Conservation (phyloP, 2,113 vertebrate species). For the Capricornis sumatraensis region DNA sequence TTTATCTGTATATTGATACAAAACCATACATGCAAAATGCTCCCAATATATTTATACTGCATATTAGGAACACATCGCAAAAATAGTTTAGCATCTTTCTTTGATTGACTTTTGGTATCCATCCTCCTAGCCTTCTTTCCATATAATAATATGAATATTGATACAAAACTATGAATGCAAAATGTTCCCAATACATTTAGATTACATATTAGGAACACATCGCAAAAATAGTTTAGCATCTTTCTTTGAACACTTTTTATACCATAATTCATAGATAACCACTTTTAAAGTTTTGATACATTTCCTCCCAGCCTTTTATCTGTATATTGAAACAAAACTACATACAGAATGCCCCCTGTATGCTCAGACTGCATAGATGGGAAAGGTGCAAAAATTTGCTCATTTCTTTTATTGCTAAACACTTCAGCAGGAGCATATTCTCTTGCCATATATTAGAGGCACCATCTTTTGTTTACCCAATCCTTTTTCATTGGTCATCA, state of each 20-base stretch:
- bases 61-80: constrained; percentile 73
- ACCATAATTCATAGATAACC: background rate
- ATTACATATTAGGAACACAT: constrained; percentile 69
- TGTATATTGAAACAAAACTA: background rate
- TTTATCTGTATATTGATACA: constrained; percentile 47
- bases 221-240: constrained; percentile 65
- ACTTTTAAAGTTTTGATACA: background rate
- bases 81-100: constrained; percentile 35
- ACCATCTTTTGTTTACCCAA: background rate
- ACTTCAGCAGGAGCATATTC: constrained; percentile 4
- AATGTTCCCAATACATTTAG: constrained; percentile 62
- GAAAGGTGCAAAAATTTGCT: background rate
- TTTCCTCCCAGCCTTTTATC: background rate
- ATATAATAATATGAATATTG: background rate
- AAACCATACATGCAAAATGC: constrained; percentile 68
- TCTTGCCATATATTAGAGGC: background rate
- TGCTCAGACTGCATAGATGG: background rate
- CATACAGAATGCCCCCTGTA: background rate
- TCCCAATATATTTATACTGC: constrained; percentile 60
- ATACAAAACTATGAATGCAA: constrained; percentile 65
- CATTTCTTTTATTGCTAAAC: background rate
- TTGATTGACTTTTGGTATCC: background rate
- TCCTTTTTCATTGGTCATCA: background rate
- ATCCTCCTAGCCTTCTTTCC: background rate
- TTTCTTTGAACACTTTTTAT: background rate